Conservation (phyloP, 2,888 invertebrate species). For the Sericinus montela region DNA sequence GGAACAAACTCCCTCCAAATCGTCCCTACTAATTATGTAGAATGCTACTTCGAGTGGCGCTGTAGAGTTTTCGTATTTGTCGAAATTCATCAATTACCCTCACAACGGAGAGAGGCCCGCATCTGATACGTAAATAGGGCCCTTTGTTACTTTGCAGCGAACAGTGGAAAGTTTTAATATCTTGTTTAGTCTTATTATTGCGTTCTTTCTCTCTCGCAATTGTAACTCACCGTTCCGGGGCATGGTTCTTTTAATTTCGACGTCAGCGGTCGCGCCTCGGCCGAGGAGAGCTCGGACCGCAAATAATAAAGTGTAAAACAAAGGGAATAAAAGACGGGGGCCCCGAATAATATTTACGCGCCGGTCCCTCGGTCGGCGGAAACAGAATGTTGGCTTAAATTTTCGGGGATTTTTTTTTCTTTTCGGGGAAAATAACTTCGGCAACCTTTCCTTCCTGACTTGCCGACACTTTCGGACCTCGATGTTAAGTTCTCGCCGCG, state of each 20-base stretch:
- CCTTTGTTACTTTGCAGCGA: slow-evolving; percentile 52
- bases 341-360: slow-evolving; percentile 70
- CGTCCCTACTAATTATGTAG: slow-evolving; percentile 6
- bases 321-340: slow-evolving; percentile 63
- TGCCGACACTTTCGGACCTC: slow-evolving; percentile 55
- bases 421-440: slow-evolving; percentile 39
- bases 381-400: slow-evolving; percentile 61
- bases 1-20: slow-evolving; percentile 31
- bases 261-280: slow-evolving; percentile 30
- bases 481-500: slow-evolving; percentile 54
- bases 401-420: slow-evolving; percentile 63
- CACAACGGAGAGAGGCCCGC: slow-evolving; percentile 38
- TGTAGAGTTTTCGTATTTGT: slow-evolving; percentile 49
- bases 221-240: slow-evolving; percentile 21
- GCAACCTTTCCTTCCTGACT: slow-evolving; percentile 69
- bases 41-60: not conserved
- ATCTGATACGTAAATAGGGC: slow-evolving; percentile 44
- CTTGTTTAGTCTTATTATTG: slow-evolving; percentile 47
- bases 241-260: slow-evolving; percentile 29
- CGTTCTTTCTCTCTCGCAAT: slow-evolving; percentile 26
- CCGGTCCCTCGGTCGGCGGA: slow-evolving; percentile 52
- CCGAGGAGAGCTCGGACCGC: slow-evolving; percentile 41
- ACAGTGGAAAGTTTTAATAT: slow-evolving; percentile 42
- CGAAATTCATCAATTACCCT: slow-evolving; percentile 68
- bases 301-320: slow-evolving; percentile 69